Percentiles rank a stretch among this genome's conserved stretches.
Conservation (phyloP, 1,140 invertebrate genomes). For the Bombus turneri region DNA sequence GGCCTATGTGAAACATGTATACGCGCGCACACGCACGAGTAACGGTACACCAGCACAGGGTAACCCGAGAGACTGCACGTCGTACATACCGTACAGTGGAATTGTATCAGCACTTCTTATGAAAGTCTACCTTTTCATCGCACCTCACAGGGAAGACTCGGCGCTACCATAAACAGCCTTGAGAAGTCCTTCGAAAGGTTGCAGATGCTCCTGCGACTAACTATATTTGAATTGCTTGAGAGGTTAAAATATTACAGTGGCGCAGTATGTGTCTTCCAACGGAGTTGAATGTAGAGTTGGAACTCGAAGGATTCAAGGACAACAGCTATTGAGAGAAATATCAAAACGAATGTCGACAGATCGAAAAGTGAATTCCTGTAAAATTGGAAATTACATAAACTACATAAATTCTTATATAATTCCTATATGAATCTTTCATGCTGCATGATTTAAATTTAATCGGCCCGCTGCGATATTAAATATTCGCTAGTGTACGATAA, state of each 20-base stretch:
- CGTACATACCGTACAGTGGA: neutral
- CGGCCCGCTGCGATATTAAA: neutral
- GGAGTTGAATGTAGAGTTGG: neutral
- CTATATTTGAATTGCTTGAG: conserved; percentile 15
- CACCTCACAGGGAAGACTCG: conserved; percentile 13
- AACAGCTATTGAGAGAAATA: neutral
- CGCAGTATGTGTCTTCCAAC: neutral
- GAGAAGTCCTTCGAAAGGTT: conserved; percentile 18
- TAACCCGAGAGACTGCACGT: neutral
- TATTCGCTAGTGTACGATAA: neutral
- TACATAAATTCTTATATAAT: neutral
- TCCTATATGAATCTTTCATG: neutral
- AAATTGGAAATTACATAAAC: neutral
- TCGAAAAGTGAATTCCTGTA: neutral
- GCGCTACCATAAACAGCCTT: conserved; percentile 18
- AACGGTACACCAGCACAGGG: neutral
- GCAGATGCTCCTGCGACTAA: conserved; percentile 1
- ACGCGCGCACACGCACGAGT: neutral
- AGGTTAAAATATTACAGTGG: conserved; percentile 1
- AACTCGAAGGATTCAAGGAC: neutral
- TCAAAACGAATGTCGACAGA: neutral
- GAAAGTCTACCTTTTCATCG: conserved; percentile 40
- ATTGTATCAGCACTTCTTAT: conserved; percentile 38
- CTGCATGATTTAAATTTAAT: neutral
- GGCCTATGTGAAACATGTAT: conserved; percentile 16